phyloP scores from a whole-genome alignment of 2,113 vertebrate genomes.

The Xenopus borealis region DNA sequence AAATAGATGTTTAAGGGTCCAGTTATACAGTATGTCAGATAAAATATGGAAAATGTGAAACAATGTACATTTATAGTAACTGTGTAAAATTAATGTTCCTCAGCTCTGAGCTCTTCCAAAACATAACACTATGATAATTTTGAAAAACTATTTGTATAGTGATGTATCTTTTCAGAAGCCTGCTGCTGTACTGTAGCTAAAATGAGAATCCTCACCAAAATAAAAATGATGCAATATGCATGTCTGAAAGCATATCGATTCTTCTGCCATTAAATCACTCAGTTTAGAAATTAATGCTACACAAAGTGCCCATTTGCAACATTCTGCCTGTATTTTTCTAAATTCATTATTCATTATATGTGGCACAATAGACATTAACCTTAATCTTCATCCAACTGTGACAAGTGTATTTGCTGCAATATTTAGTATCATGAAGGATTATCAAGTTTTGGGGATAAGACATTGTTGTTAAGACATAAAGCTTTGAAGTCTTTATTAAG shows the following conservation, averaged over 20 bases:
- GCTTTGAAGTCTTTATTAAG: not conserved
- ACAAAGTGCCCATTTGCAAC: conserved; percentile 59
- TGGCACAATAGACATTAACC: not conserved
- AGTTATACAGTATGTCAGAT: no score
- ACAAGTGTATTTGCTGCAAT: not conserved
- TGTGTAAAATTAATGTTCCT: no score
- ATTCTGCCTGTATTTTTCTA: conserved; percentile 49
- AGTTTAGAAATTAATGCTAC: conserved; percentile 62
- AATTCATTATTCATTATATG: not conserved
- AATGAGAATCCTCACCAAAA: conserved; percentile 59
- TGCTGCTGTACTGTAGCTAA: no score
- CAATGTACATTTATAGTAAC: no score
- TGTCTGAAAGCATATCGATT: conserved; percentile 67
- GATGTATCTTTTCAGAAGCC: no score
- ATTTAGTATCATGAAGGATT: not conserved
- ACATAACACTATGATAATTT: no score
- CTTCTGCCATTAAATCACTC: conserved; percentile 60
- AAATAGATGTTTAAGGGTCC: no score
- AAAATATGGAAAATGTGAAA: no score
- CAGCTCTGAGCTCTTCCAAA: no score
- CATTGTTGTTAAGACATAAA: not conserved
- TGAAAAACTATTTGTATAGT: no score
- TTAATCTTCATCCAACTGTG: not conserved
- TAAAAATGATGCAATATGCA: conserved; percentile 55
- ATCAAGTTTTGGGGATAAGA: not conserved